Percentiles rank a stretch among this genome's conserved stretches.
Conservation (phyloP, 2,113 vertebrate genomes). For the Limnothrissa miodon region DNA sequence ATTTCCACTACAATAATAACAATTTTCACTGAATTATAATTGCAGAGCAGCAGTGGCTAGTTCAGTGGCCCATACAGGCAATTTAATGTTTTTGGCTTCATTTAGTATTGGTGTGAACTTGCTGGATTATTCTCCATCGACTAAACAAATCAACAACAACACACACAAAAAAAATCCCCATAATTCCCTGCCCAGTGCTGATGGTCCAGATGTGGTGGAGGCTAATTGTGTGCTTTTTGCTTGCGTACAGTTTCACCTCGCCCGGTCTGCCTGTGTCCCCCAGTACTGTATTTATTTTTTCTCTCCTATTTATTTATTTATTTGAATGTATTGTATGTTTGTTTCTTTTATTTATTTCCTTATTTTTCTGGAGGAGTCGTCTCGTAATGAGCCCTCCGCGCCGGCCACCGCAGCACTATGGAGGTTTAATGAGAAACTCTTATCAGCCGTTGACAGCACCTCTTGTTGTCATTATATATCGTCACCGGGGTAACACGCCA, state of each 20-base stretch:
- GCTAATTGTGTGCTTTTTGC: background rate
- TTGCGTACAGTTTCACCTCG: background rate
- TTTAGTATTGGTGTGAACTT: background rate
- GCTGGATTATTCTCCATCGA: background rate
- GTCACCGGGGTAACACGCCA: constrained; percentile 57
- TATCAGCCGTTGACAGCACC: constrained; percentile 65
- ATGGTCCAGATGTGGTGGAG: too few relatives aligned
- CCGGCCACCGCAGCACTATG: background rate
- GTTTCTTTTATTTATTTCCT: constrained; percentile 18
- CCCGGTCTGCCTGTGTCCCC: constrained; percentile 29
- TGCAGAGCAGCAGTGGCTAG: background rate
- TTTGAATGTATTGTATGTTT: background rate
- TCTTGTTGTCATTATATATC: constrained; percentile 53
- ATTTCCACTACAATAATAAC: background rate
- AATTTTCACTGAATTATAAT: background rate
- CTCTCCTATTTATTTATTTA: constrained; percentile 20
- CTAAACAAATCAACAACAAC: too few relatives aligned
- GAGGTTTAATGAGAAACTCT: constrained; percentile 65
- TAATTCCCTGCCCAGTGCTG: background rate
- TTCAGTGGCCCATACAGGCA: background rate
- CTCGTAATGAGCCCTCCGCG: constrained; percentile 41
- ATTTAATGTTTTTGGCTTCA: background rate
- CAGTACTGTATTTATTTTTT: constrained; percentile 19
- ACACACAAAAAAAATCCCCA: too few relatives aligned
- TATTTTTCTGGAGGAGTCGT: background rate